A percentile compares a stretch with the other conserved stretches of the same genome.
phyloP scores from a whole-genome alignment of 1,140 invertebrate species.

The Melanaphis sacchari region DNA sequence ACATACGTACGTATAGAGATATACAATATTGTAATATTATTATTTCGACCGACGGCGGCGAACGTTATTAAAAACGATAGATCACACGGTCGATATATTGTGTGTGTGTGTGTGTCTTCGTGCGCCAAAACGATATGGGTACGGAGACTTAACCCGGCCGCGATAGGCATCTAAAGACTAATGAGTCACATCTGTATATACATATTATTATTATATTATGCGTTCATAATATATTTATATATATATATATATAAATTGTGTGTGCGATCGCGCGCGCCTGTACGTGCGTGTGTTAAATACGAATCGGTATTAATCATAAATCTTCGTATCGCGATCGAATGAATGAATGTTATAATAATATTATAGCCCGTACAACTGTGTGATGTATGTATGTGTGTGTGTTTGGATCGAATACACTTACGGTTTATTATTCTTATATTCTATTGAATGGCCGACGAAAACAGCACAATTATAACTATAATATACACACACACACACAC shows the following conservation, averaged over 20 bases:
- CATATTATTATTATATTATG: no score
- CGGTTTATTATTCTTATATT: not conserved
- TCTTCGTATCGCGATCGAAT: slow-evolving; percentile 46
- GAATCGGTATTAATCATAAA: slow-evolving; percentile 38
- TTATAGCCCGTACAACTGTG: not conserved
- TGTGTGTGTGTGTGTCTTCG: slow-evolving; percentile 26
- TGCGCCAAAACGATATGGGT: slow-evolving; percentile 21
- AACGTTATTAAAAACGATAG: slow-evolving; percentile 55
- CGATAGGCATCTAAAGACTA: slow-evolving; percentile 43
- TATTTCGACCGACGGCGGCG: slow-evolving; percentile 47
- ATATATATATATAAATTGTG: no score
- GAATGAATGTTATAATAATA: not conserved
- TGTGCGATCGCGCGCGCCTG: no score
- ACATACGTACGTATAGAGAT: no score
- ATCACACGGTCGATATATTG: slow-evolving; percentile 52
- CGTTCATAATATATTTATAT: not conserved
- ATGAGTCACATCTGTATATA: slow-evolving; percentile 49
- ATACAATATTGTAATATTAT: slow-evolving; percentile 25
- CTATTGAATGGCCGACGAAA: not conserved
- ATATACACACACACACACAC: not conserved
- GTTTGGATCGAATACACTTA: not conserved
- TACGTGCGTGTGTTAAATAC: not conserved
- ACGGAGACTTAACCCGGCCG: not conserved
- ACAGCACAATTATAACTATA: slow-evolving; percentile 1
- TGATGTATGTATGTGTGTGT: not conserved